These are phyloP conservation scores for Xenopus laevis DNA, from an alignment of 2,113 vertebrate species.

Conservation along the genomic window DNA sequence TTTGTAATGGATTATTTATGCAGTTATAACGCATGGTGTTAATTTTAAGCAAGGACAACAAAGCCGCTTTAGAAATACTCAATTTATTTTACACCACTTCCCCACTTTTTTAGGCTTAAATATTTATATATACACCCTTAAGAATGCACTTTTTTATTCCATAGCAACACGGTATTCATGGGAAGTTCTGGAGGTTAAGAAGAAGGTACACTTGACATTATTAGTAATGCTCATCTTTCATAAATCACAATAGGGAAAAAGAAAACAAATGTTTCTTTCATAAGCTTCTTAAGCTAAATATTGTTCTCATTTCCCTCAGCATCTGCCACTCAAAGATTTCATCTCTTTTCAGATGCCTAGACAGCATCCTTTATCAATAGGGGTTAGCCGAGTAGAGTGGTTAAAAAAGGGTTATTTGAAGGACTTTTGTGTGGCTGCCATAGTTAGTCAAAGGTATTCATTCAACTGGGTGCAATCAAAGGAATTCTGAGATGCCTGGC, in stretches of 20 bases:
- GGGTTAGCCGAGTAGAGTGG: not conserved
- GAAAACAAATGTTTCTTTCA: constrained; percentile 31
- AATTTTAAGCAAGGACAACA: too few relatives aligned
- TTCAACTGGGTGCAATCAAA: constrained; percentile 34
- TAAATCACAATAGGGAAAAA: not conserved
- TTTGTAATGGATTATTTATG: too few relatives aligned
- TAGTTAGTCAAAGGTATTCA: constrained; percentile 20
- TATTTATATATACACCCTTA: too few relatives aligned
- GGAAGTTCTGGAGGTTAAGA: too few relatives aligned
- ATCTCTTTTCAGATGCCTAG: constrained; percentile 7
- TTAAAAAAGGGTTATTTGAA: constrained; percentile 13
- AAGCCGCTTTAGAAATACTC: too few relatives aligned
- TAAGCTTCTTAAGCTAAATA: constrained; percentile 31
- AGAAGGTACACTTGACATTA: not conserved
- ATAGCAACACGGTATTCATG: not conserved
- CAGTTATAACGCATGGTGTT: too few relatives aligned
- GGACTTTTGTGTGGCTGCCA: not conserved
- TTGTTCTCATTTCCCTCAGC: constrained; percentile 22
- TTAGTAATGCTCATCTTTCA: constrained; percentile 12
- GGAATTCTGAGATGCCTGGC: constrained; percentile 30
- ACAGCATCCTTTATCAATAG: not conserved
- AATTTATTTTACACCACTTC: too few relatives aligned
- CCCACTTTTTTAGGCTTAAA: too few relatives aligned
- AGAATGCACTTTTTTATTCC: too few relatives aligned
- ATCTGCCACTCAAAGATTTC: constrained; percentile 37